Conservation (phyloP, 2,113 vertebrate genomes). For the Hippocampus zosterae region DNA sequence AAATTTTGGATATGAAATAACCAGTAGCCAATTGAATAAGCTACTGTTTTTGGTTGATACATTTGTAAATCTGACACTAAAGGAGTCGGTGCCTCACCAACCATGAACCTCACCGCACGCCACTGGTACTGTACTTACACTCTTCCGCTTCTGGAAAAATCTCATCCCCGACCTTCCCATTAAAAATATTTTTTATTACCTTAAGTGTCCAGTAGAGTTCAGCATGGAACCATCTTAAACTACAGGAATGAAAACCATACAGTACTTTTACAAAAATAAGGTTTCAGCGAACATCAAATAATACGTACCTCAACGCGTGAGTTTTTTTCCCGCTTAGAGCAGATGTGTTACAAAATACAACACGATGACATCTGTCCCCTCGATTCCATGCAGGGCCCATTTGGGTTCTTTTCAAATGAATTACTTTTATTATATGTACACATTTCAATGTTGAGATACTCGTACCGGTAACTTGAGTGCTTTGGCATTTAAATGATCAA, state of each 20-base stretch:
- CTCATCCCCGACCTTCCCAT: background rate
- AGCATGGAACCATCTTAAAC: background rate
- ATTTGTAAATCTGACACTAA: no score
- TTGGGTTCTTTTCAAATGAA: background rate
- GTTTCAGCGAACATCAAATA: background rate
- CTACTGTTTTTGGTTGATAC: no score
- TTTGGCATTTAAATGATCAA: no score
- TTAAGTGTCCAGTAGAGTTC: background rate
- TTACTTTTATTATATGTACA: no score
- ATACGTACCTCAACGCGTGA: background rate
- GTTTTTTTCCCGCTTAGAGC: accelerated
- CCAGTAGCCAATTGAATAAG: no score
- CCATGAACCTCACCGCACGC: no score
- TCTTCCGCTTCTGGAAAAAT: no score
- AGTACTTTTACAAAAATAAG: background rate
- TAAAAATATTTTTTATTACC: background rate
- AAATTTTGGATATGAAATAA: no score
- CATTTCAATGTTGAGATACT: background rate
- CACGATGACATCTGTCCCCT: background rate
- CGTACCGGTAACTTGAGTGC: background rate
- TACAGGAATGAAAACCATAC: background rate
- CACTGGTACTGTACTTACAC: no score
- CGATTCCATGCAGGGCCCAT: background rate
- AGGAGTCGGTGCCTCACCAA: no score
- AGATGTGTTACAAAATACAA: background rate